Conservation (phyloP, 2,113 vertebrate genomes). For the Myotis lucifugus region DNA sequence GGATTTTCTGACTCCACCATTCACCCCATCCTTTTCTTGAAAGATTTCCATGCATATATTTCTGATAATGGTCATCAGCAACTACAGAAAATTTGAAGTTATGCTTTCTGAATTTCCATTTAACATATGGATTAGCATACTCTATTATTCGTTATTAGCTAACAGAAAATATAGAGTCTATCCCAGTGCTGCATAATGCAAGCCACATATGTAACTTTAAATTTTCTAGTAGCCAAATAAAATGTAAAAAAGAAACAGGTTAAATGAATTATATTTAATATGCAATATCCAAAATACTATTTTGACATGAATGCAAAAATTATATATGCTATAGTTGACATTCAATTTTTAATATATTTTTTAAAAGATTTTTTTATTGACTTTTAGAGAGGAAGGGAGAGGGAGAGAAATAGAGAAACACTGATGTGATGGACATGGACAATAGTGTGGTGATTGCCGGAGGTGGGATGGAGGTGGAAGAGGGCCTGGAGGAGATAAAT, state of each 20-base stretch:
- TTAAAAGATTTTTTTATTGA: neutral
- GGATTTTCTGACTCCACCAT: neutral
- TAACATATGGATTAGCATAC: neutral
- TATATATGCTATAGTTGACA: neutral
- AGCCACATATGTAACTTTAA: neutral
- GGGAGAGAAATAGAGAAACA: neutral
- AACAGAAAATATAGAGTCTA: neutral
- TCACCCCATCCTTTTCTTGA: neutral
- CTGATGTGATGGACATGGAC: too few species aligned
- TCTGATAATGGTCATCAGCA: neutral
- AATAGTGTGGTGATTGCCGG: too few species aligned
- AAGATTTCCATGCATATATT: neutral
- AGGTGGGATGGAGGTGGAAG: too few species aligned
- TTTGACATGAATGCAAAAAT: neutral
- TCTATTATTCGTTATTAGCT: neutral
- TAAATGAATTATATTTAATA: neutral
- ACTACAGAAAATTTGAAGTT: neutral
- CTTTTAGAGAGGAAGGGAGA: neutral
- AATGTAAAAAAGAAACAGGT: neutral
- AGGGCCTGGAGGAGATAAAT: too few species aligned
- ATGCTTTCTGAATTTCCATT: slow-evolving; percentile 12
- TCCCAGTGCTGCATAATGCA: neutral
- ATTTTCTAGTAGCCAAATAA: neutral
- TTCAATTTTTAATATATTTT: neutral
- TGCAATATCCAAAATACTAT: neutral